Evolutionary conservation across 2,113 vertebrate genomes (phyloP), one percentile per base, ranked within the genome.

Genomic region (Trematocara macrostoma): DNA sequence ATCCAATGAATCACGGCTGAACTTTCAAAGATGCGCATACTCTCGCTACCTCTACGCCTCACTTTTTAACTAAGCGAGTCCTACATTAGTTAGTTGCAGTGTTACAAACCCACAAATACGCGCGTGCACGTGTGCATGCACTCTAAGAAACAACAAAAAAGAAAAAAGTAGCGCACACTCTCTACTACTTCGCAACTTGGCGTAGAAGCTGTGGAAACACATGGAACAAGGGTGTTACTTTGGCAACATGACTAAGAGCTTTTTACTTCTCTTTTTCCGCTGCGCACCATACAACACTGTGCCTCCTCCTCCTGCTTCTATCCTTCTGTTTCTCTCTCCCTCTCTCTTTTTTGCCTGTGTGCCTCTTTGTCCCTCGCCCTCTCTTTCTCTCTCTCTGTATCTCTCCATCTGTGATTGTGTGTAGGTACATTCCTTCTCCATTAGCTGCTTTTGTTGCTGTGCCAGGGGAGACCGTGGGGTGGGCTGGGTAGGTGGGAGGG

Each of bases 341-440:
- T 69, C 52, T 87, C 38, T 83, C 49, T 80, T 71, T 71, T 71
- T 59, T 42, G 42, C 67, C 56, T 26, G 6, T 51, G 67, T 40
- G 56, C 59, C 79, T 84, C 47, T 52, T 47, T 20, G 56, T 89
- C 69, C 79, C 78, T 89, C 74, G 1, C 42, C 53, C 84, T 57
- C 64, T 56, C 31, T 42, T 8, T 49, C 49, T 69, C 79, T 12
- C 57, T 51, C 23, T 51, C 51, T 74, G 42, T 83, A 6, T 14
- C 74, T 81, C 86, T 90, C 88, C 86, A 83, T 90, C 92, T 92
- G 91, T 78, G 85, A 86, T 74, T 31, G 59, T 83, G 85, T 87
- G 84, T 69, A 85, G 86, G 88, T 90, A 92, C 92, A 93, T 81
- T 91, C 87, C 91, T 94, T 91, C 88, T 93, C 92, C 91, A 94